phyloP scores from a whole-genome alignment of 2,113 vertebrate species.

The Sturnira hondurensis region DNA sequence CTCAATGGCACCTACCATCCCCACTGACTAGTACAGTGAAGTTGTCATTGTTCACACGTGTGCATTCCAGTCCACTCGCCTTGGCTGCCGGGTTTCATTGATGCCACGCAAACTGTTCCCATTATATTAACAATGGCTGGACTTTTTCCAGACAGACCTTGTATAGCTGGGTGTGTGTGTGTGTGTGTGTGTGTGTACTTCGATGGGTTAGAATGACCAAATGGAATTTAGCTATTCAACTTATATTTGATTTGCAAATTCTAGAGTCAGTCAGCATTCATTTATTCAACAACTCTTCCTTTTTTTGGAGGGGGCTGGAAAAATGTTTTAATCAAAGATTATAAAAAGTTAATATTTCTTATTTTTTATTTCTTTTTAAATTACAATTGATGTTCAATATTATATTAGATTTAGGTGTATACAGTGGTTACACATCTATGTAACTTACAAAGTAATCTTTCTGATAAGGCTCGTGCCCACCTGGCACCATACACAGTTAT shows the following conservation, averaged over 20 bases:
- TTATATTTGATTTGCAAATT: neutral
- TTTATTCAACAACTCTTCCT: neutral
- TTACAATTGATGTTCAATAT: neutral
- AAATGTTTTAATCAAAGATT: neutral
- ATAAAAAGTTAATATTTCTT: neutral
- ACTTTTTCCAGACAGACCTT: no score
- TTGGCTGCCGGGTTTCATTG: no score
- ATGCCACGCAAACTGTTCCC: no score
- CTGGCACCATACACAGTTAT: neutral
- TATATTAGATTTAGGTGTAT: neutral
- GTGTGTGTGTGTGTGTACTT: neutral
- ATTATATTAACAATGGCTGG: no score
- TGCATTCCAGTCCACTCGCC: no score
- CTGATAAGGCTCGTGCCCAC: neutral
- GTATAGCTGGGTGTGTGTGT: neutral
- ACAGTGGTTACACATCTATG: neutral
- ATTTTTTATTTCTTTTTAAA: neutral
- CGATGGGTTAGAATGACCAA: neutral
- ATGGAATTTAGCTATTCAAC: neutral
- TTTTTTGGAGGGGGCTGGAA: no score
- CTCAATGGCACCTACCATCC: no score
- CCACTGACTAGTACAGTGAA: no score
- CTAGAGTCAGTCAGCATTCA: neutral
- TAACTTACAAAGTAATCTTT: neutral
- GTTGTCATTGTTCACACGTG: no score